phyloP scores from a whole-genome alignment of 2,888 invertebrate species.

The Caenorhabditis plicata region DNA sequence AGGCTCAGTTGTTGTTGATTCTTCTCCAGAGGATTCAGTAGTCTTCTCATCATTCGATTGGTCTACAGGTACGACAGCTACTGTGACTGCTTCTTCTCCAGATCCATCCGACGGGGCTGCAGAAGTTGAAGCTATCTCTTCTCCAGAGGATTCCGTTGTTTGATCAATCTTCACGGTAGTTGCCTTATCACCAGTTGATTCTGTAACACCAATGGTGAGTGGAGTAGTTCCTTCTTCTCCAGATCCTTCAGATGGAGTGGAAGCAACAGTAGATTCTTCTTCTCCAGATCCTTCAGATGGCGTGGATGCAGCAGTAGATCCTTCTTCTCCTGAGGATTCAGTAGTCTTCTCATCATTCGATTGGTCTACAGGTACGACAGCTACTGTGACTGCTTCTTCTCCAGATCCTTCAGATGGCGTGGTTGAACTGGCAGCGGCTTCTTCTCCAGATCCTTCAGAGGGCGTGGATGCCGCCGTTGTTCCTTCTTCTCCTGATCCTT shows the following conservation, averaged over 20 bases:
- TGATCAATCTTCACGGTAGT: too few species aligned
- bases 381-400: slow-evolving; percentile 4
- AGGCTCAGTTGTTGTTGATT: slow-evolving; percentile 7
- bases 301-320: neutral
- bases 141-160: too few species aligned
- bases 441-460: slow-evolving; percentile 1
- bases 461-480: neutral
- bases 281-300: slow-evolving; percentile 5
- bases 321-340: slow-evolving; percentile 3
- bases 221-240: slow-evolving; percentile 24
- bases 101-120: slow-evolving; percentile 1
- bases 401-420: slow-evolving; percentile 8
- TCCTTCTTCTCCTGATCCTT: too few species aligned
- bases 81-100: neutral
- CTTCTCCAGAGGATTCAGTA: slow-evolving; percentile 12
- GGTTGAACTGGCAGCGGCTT: neutral
- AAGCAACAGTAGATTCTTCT: slow-evolving; percentile 6
- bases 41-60: slow-evolving; percentile 8
- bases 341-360: neutral
- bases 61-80: slow-evolving; percentile 1
- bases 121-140: too few species aligned
- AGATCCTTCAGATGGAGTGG: slow-evolving; percentile 7
- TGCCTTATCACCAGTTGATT: too few species aligned
- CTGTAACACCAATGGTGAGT: too few species aligned
- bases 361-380: neutral